Conservation (phyloP, 2,888 invertebrate species). For the Arge pagana region DNA sequence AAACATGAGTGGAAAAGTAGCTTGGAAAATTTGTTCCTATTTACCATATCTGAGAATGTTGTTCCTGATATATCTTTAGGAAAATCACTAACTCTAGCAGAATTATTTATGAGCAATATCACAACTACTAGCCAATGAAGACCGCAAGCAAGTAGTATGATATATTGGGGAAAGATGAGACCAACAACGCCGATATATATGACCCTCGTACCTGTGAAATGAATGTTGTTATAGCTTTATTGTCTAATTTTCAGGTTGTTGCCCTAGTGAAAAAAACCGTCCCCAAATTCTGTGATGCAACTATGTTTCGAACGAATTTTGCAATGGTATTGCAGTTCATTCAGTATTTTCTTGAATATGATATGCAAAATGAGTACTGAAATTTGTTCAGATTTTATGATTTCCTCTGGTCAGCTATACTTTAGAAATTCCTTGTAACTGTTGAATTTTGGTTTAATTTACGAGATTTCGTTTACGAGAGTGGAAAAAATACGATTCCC, state of each 20-base stretch:
- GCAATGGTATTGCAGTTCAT: constrained; percentile 4
- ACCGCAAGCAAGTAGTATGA: constrained; percentile 66
- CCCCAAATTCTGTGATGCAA: no score
- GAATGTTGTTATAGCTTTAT: no score
- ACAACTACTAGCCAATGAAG: constrained; percentile 79
- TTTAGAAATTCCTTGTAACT: constrained; percentile 2
- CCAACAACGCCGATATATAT: constrained; percentile 79
- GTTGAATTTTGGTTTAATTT: not conserved
- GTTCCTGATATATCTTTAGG: constrained; percentile 64
- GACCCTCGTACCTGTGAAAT: constrained; percentile 76
- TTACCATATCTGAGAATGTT: constrained; percentile 45
- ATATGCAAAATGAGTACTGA: no score
- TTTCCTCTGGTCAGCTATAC: no score
- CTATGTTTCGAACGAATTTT: no score
- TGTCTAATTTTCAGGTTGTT: no score
- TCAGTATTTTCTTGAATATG: no score
- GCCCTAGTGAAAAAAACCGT: no score
- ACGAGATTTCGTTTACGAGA: no score
- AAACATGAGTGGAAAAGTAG: constrained; percentile 74
- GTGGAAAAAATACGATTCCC: constrained; percentile 29
- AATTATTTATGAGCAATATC: constrained; percentile 68
- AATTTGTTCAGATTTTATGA: no score
- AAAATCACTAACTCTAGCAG: constrained; percentile 69
- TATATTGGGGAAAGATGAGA: constrained; percentile 70
- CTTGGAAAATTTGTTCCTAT: constrained; percentile 60